phyloP scores from a whole-genome alignment of 2,888 invertebrate species.

The Horisme vitalbata region DNA sequence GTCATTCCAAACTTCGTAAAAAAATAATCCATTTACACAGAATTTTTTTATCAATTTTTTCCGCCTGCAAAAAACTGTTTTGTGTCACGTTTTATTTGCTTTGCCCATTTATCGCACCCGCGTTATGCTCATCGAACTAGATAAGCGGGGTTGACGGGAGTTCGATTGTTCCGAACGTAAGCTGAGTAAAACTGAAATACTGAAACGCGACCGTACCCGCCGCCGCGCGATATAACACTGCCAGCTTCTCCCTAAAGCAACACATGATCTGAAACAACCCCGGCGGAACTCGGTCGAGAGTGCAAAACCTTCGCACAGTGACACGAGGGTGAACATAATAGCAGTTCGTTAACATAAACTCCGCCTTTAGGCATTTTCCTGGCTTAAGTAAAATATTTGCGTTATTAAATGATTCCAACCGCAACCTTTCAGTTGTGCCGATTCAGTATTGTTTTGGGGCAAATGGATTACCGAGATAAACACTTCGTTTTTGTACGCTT shows the following conservation, averaged over 20 bases:
- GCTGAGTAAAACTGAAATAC: constrained; percentile 20
- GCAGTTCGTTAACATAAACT: constrained; percentile 76
- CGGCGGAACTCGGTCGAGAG: constrained; percentile 76
- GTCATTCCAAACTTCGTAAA: constrained; percentile 71
- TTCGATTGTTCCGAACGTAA: constrained; percentile 28
- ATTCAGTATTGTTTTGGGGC: constrained; percentile 33
- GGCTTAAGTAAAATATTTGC: constrained; percentile 69
- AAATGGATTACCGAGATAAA: constrained; percentile 14
- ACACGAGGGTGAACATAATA: constrained; percentile 76
- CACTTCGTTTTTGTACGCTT: constrained; percentile 4
- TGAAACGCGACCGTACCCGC: constrained; percentile 48
- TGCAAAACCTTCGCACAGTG: constrained; percentile 81
- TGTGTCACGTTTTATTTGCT: constrained; percentile 45
- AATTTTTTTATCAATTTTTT: too few relatives aligned
- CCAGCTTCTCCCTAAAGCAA: constrained; percentile 67
- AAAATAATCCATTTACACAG: constrained; percentile 59
- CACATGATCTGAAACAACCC: constrained; percentile 77
- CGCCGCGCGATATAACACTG: constrained; percentile 52
- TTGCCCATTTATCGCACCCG: constrained; percentile 46
- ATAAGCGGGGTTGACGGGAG: constrained; percentile 44
- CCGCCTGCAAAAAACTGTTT: too few relatives aligned
- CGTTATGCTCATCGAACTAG: constrained; percentile 53
- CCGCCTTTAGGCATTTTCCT: constrained; percentile 52
- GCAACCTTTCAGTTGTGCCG: constrained; percentile 40
- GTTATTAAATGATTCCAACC: constrained; percentile 64